Evolutionary conservation across 2,113 vertebrate genomes (phyloP).

Genomic region (Oxyruncus cristatus): DNA sequence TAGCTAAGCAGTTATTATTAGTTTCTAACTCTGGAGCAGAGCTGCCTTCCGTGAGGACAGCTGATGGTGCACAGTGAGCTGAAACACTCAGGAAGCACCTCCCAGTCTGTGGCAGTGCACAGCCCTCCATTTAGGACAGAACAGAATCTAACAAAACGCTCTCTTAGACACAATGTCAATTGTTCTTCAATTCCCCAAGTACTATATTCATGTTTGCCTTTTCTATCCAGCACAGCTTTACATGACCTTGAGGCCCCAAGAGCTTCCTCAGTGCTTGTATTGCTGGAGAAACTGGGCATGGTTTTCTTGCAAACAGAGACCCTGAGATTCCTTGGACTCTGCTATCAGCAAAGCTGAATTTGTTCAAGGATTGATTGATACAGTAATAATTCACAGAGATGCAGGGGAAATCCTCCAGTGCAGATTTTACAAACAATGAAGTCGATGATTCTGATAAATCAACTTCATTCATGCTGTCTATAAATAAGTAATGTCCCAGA

Average conservation of each 20-base stretch:
- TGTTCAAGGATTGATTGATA: conserved; percentile 9
- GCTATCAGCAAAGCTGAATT: background rate
- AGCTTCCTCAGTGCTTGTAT: background rate
- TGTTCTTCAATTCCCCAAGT: background rate
- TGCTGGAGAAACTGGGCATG: background rate
- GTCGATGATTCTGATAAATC: conserved; percentile 6
- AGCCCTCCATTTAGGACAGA: background rate
- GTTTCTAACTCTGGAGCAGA: background rate
- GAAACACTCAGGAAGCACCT: background rate
- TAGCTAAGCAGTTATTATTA: background rate
- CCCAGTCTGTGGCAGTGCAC: background rate
- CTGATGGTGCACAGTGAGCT: background rate
- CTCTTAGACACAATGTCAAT: background rate
- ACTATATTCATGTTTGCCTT: background rate
- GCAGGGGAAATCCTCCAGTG: background rate
- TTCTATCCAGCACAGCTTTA: background rate
- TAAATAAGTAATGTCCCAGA: conserved; percentile 36
- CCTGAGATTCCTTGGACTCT: background rate
- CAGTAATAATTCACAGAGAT: background rate
- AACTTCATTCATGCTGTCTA: conserved; percentile 21
- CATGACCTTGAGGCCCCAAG: background rate
- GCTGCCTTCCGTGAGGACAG: background rate
- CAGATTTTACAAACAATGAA: conserved; percentile 31
- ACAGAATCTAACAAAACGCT: background rate
- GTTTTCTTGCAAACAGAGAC: background rate